Percentiles rank a stretch among this genome's conserved stretches.
Conservation (phyloP, 2,888 invertebrate species). For the Drosophila anomalata region DNA sequence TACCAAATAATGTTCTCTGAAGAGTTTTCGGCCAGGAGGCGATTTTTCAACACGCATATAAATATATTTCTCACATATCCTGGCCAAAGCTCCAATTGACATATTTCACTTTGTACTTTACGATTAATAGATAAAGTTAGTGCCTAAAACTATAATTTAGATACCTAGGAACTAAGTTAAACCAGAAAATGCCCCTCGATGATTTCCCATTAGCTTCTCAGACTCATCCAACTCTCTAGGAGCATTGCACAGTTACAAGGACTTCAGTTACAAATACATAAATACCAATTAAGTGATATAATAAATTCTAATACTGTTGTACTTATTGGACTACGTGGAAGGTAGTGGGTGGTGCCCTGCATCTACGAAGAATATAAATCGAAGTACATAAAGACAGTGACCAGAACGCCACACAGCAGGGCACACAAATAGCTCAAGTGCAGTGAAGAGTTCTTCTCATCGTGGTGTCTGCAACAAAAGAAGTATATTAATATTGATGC, state of each 20-base stretch:
- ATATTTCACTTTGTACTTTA: conserved; percentile 27
- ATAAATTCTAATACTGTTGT: conserved; percentile 54
- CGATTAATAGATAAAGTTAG: conserved; percentile 10
- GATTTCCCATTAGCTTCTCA: conserved; percentile 14
- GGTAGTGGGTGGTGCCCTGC: not conserved
- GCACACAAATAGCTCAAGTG: conserved; percentile 85
- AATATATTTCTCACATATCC: not conserved
- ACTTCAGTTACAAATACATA: conserved; percentile 22
- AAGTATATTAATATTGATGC: conserved; percentile 1
- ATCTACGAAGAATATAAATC: conserved; percentile 46
- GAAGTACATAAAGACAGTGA: conserved; percentile 83
- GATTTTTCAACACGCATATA: not conserved
- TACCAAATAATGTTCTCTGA: not conserved
- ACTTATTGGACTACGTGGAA: conserved; percentile 39
- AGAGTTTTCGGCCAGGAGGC: conserved; percentile 2
- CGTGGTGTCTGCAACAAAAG: conserved; percentile 65
- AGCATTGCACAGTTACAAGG: conserved; percentile 56
- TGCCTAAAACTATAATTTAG: conserved; percentile 20
- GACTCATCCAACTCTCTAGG: conserved; percentile 44
- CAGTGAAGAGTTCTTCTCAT: conserved; percentile 77
- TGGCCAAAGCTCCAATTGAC: conserved; percentile 11
- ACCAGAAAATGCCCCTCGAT: conserved; percentile 26
- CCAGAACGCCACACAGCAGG: conserved; percentile 84
- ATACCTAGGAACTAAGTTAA: conserved; percentile 43
- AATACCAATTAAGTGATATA: conserved; percentile 17